Evolutionary conservation across 2,888 invertebrate genomes (phyloP).

Genomic region (Ramazzottius varieornatus): DNA sequence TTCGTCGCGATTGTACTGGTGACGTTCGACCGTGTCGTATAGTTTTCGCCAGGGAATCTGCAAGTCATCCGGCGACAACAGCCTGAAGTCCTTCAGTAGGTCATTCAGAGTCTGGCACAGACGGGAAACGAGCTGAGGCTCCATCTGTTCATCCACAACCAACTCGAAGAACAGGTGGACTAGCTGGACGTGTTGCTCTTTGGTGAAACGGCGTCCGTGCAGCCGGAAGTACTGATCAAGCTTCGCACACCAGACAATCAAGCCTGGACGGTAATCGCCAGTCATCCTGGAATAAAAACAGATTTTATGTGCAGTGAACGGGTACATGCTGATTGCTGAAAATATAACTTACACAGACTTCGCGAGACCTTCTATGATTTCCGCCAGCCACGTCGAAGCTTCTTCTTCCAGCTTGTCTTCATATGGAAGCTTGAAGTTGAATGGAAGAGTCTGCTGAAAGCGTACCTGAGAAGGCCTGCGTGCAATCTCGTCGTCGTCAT

Average conservation of each 20-base stretch:
- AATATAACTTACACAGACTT: no score
- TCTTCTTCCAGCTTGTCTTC: background rate
- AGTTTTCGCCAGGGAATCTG: constrained; percentile 59
- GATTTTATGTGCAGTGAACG: no score
- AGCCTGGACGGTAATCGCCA: background rate
- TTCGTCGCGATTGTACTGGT: constrained; percentile 17
- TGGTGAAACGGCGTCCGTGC: constrained; percentile 60
- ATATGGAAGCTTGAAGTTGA: background rate
- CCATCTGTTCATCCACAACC: constrained; percentile 44
- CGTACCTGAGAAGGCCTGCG: background rate
- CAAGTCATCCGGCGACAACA: constrained; percentile 49
- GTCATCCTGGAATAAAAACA: no score
- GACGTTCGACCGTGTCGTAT: constrained; percentile 32
- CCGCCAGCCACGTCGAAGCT: background rate
- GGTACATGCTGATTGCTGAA: no score
- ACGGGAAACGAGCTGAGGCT: constrained; percentile 25
- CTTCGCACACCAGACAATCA: background rate
- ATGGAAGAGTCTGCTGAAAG: background rate
- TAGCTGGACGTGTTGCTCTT: constrained; percentile 58
- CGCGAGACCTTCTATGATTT: background rate
- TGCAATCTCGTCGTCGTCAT: background rate
- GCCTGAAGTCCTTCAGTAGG: constrained; percentile 38
- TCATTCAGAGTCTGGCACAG: background rate
- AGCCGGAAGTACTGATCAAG: constrained; percentile 37
- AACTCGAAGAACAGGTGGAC: constrained; percentile 52